These are phyloP conservation scores for Phymanthus crucifer DNA, from an alignment of 92 coral and sea anemone species.

Conservation along the genomic window DNA sequence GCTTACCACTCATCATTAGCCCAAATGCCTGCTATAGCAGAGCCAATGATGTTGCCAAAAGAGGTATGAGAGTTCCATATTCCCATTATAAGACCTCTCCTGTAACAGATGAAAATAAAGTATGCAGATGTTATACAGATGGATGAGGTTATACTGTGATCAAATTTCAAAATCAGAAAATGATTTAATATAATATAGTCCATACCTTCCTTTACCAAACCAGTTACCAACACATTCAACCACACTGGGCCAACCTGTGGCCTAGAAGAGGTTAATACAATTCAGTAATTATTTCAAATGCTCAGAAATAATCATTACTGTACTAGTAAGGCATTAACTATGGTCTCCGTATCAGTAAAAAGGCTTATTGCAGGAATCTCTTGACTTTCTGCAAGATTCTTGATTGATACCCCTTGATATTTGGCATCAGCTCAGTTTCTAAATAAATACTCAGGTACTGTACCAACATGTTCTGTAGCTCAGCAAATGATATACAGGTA, in stretches of 20 bases:
- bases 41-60: slow-evolving; percentile 93
- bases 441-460: too few species aligned
- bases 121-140: not conserved
- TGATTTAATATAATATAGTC: not conserved
- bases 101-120: slow-evolving; percentile 8
- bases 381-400: too few species aligned
- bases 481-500: too few species aligned
- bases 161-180: not conserved
- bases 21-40: slow-evolving; percentile 95
- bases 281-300: too few species aligned
- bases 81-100: slow-evolving; percentile 98
- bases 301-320: too few species aligned
- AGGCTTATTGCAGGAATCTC: too few species aligned
- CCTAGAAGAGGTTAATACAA: too few species aligned
- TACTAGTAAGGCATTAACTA: too few species aligned
- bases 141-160: not conserved
- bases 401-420: too few species aligned
- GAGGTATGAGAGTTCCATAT: slow-evolving; percentile 99
- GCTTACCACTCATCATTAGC: slow-evolving; percentile 81
- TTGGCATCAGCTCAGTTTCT: too few species aligned
- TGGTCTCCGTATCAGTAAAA: too few species aligned
- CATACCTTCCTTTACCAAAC: slow-evolving; percentile 99
- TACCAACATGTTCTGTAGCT: too few species aligned
- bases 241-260: slow-evolving; percentile 99
- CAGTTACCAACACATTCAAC: slow-evolving; percentile 99